These are phyloP conservation scores for Lordiphosa collinella DNA, from an alignment of 1,140 invertebrate genomes.

Conservation along the genomic window DNA sequence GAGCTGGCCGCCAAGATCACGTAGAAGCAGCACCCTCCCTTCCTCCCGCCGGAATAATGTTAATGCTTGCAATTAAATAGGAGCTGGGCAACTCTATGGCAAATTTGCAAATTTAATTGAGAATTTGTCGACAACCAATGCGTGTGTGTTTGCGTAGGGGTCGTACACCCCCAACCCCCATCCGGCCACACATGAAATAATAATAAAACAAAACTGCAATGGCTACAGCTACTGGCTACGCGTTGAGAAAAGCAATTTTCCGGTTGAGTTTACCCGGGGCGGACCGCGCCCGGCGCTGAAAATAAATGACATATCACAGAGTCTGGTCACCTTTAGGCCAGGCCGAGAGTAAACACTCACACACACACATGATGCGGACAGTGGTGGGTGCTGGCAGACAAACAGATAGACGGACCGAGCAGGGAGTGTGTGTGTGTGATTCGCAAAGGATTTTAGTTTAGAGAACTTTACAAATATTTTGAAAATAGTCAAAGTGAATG, in stretches of 20 bases:
- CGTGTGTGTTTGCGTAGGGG: conserved; percentile 5
- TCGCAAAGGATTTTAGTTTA: too few species aligned
- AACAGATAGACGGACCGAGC: background rate
- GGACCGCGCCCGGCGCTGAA: conserved; percentile 44
- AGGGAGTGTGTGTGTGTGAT: too few species aligned
- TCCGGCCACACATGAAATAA: background rate
- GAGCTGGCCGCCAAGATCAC: conserved; percentile 49
- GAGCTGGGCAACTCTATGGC: conserved; percentile 5
- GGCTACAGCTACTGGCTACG: conserved; percentile 18
- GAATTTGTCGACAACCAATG: conserved; percentile 13
- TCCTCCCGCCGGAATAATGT: conserved; percentile 36
- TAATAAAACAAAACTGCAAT: conserved; percentile 27
- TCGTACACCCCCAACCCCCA: background rate
- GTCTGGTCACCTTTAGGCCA: conserved; percentile 68
- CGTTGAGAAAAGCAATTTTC: conserved; percentile 73
- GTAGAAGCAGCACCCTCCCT: conserved; percentile 33
- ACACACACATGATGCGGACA: conserved; percentile 14
- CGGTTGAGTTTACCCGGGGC: conserved; percentile 67
- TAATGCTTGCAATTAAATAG: conserved; percentile 67
- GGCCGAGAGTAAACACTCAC: conserved; percentile 54
- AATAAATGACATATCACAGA: conserved; percentile 71
- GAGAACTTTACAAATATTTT: too few species aligned
- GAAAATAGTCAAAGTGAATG: too few species aligned
- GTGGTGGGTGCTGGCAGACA: background rate
- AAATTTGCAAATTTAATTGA: conserved; percentile 57